These are phyloP conservation scores for Oreochromis niloticus DNA, from an alignment of 2,113 vertebrate genomes.

Conservation along the genomic window DNA sequence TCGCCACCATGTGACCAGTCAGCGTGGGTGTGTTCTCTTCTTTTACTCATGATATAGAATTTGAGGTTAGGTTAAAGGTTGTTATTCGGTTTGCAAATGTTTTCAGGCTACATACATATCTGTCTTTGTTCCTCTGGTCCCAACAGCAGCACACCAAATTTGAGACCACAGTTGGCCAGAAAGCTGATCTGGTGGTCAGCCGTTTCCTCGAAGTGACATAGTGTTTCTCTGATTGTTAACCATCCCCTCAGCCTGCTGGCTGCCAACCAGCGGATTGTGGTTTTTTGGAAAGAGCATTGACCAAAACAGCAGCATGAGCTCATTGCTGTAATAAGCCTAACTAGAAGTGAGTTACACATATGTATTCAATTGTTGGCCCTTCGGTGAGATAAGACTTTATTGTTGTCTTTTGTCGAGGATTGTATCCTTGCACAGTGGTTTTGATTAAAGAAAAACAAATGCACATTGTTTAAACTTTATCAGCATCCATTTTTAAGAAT, in stretches of 20 bases:
- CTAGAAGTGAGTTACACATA: neutral
- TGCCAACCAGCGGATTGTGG: slow-evolving; percentile 27
- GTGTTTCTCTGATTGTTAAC: slow-evolving; percentile 41
- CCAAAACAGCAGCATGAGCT: slow-evolving; percentile 44
- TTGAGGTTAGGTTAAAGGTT: slow-evolving; percentile 46
- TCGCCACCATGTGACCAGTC: neutral
- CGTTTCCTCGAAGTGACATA: slow-evolving; percentile 65
- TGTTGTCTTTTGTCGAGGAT: neutral
- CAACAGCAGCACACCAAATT: slow-evolving; percentile 23
- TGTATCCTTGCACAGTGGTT: neutral
- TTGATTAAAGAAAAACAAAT: neutral
- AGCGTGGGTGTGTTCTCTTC: slow-evolving; percentile 23
- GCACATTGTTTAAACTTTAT: neutral
- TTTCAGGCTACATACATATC: slow-evolving; percentile 13
- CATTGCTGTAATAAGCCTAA: slow-evolving; percentile 27
- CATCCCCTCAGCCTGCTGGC: slow-evolving; percentile 32
- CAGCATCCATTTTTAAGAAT: no score
- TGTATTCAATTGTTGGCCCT: neutral
- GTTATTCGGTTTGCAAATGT: slow-evolving; percentile 34
- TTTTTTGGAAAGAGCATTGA: slow-evolving; percentile 35
- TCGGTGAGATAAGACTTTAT: slow-evolving; percentile 1
- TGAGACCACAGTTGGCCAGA: slow-evolving; percentile 27
- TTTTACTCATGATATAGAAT: slow-evolving; percentile 45
- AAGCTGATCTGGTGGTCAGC: slow-evolving; percentile 25
- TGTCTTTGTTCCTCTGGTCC: slow-evolving; percentile 36